Percentiles rank a stretch among this genome's conserved stretches.
Conservation (phyloP, 1,140 invertebrate genomes). For the Drosophila kohkoa region DNA sequence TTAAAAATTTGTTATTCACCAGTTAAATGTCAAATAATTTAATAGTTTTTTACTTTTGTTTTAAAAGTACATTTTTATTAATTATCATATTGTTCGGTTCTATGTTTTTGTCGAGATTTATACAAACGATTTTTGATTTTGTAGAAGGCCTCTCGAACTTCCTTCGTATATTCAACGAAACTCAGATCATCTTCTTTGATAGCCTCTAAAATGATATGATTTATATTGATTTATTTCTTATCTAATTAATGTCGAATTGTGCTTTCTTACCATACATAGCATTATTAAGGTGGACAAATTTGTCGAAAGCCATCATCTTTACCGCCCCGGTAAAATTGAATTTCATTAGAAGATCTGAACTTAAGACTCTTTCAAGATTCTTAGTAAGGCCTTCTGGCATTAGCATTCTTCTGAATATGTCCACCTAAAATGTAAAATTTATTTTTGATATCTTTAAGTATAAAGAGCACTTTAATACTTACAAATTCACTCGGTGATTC, state of each 20-base stretch:
- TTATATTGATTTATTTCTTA: neutral
- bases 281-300: conserved; percentile 1
- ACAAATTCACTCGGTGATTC: neutral
- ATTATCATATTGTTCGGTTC: neutral
- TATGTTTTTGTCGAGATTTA: neutral
- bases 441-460: neutral
- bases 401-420: neutral
- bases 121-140: neutral
- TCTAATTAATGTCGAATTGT: neutral
- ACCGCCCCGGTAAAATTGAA: neutral
- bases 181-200: neutral
- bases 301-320: neutral
- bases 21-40: too few relatives aligned
- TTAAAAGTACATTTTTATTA: neutral
- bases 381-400: neutral
- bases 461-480: neutral
- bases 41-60: too few relatives aligned
- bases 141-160: neutral
- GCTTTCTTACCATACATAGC: neutral
- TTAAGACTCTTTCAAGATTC: neutral
- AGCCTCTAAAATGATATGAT: neutral
- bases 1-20: too few relatives aligned
- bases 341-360: neutral
- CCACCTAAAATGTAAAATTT: neutral
- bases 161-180: neutral